phyloP scores from a whole-genome alignment of 2,113 vertebrate genomes.

The Scomber scombrus region DNA sequence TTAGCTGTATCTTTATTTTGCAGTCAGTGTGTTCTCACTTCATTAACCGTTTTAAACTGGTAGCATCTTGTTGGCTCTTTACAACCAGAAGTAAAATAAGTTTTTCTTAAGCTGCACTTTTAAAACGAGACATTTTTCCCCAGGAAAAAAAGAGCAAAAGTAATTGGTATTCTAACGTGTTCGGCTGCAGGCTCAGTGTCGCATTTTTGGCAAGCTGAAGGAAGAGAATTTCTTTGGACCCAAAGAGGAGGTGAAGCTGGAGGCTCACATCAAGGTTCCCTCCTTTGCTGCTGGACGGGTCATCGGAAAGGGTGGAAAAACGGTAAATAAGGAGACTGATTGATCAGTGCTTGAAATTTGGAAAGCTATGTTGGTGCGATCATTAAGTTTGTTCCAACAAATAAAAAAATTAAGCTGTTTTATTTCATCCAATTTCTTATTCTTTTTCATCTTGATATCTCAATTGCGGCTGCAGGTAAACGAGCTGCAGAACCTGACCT shows the following conservation, averaged over 20 bases:
- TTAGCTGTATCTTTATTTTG: neutral
- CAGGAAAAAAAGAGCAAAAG: neutral
- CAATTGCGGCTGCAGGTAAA: slow-evolving; percentile 87
- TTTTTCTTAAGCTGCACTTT: neutral
- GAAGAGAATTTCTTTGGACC: slow-evolving; percentile 99
- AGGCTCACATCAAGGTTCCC: slow-evolving; percentile 98
- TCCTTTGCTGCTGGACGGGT: slow-evolving; percentile 97
- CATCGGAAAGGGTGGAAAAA: slow-evolving; percentile 99
- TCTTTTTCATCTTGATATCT: neutral
- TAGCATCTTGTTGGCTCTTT: neutral
- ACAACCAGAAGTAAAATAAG: neutral
- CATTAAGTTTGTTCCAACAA: neutral
- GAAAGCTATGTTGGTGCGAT: neutral
- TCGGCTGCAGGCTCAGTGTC: slow-evolving; percentile 90
- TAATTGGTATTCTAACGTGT: slow-evolving; percentile 16
- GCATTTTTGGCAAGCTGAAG: slow-evolving; percentile 96
- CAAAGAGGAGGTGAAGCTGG: slow-evolving; percentile 98
- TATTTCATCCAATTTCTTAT: neutral
- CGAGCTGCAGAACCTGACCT: slow-evolving; percentile 97
- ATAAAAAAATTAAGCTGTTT: neutral
- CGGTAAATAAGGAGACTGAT: slow-evolving; percentile 81
- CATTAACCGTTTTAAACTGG: neutral
- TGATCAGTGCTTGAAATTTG: too few relatives aligned
- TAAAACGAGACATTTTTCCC: neutral
- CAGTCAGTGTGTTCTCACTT: neutral